A percentile compares a stretch with the other conserved stretches of the same genome.
These are phyloP conservation scores for Gallinago jamesoni DNA, from an alignment of 2,113 vertebrate genomes.

Conservation along the genomic window DNA sequence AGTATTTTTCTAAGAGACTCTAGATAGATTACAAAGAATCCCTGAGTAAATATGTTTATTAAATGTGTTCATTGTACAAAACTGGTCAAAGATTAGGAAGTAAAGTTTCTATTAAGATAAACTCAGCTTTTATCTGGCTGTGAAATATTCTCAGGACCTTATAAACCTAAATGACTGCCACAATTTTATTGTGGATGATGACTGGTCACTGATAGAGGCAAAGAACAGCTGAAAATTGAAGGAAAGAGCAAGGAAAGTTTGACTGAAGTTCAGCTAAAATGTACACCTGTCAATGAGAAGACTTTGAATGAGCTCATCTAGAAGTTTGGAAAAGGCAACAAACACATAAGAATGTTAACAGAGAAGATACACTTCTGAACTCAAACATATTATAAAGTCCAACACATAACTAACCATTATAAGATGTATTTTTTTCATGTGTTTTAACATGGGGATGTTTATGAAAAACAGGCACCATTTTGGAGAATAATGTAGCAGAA, in stretches of 20 bases:
- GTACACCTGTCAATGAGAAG: not conserved
- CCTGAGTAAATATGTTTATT: not conserved
- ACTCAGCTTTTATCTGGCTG: not conserved
- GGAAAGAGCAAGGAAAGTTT: not conserved
- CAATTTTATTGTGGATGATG: not conserved
- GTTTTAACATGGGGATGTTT: not conserved
- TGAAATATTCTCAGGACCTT: not conserved
- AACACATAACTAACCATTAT: not conserved
- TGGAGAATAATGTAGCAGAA: not conserved
- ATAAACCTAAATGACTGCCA: not conserved
- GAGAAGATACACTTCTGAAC: not conserved
- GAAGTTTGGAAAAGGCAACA: not conserved
- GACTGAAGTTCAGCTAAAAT: not conserved
- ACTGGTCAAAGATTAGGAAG: not conserved
- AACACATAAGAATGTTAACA: not conserved
- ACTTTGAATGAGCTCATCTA: not conserved
- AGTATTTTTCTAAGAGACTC: not conserved
- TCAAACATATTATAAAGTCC: not conserved
- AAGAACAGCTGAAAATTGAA: not conserved
- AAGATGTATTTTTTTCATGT: not conserved
- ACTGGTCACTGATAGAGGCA: not conserved
- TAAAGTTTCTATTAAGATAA: not conserved
- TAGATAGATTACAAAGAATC: not conserved
- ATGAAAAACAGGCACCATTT: not conserved
- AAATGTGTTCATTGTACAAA: not conserved